These are phyloP conservation scores for Eudasyphora cyanicolor DNA, from an alignment of 2,888 invertebrate genomes.

Conservation along the genomic window DNA sequence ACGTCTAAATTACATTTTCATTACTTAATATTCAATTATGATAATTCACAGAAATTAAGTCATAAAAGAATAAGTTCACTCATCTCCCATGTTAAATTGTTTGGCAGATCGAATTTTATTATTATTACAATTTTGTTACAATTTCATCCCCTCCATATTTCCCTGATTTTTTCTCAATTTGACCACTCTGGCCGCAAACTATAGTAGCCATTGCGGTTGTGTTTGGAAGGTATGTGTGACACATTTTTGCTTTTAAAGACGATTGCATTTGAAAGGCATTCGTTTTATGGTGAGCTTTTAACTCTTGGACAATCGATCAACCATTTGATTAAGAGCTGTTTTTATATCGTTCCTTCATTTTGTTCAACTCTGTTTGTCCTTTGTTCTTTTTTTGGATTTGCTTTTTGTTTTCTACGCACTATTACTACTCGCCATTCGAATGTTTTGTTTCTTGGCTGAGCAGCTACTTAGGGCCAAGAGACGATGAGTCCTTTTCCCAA, in stretches of 20 bases:
- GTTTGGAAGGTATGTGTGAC: constrained; percentile 73
- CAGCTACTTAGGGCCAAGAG: neutral
- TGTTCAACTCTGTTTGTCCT: neutral
- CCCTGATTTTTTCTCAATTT: neutral
- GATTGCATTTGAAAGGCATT: constrained; percentile 75
- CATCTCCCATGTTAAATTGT: too few relatives aligned
- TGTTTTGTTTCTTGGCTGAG: neutral
- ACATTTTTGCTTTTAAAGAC: constrained; percentile 77
- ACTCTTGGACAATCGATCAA: constrained; percentile 75
- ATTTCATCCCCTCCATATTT: neutral
- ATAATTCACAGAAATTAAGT: too few relatives aligned
- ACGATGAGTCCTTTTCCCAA: neutral
- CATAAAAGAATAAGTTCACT: too few relatives aligned
- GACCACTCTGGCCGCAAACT: constrained; percentile 3
- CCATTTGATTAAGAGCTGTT: constrained; percentile 63
- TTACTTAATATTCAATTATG: too few relatives aligned
- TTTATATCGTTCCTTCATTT: constrained; percentile 36
- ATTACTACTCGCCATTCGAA: neutral
- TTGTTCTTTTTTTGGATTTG: neutral
- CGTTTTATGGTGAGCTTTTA: constrained; percentile 66
- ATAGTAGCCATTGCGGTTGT: constrained; percentile 18
- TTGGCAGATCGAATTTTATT: too few relatives aligned
- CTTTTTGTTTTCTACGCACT: constrained; percentile 1
- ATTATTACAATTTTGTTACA: too few relatives aligned
- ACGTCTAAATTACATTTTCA: too few relatives aligned